Base-by-base conservation (phyloP, 2,113 vertebrate species). In the Tachuris rubrigastra region DNA sequence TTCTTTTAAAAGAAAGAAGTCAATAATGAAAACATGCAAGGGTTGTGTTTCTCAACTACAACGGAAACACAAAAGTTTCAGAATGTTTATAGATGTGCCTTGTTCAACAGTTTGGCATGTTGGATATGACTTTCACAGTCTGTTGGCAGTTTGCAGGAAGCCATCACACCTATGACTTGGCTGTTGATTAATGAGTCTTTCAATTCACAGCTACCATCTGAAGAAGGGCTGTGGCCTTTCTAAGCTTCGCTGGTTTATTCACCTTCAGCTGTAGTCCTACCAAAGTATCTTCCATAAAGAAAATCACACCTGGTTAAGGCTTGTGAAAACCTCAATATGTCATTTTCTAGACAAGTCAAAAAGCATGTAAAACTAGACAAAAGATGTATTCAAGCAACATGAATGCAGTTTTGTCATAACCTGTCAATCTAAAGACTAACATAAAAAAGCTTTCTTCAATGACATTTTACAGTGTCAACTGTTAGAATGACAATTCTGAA, bases 41-140 rank as follows among this genome's bases (percentile, higher is more conserved):
- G 5, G 4, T 33, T 82, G 7, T 50, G 15, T 47, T 93, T 96
- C 92, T 63, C 24, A 93, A 80, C 37, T n/a, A 85, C 67, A 95
- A 84, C 9, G 52, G 20, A 87, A 82, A 95, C 89, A 96, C 93
- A 94, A 74, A 96, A 97, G 75, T 93, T 94, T 83, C 87, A 96
- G 91, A 97, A 97, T 98, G 91, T 96, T 98, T 98, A 96, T 97
- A 91, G 92, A 96, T 93, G 97, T 96, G 92, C 95, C 97, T 98
- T 95, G 95, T 98, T 97, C 98, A 98, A 98, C 98, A 99, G 97
- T 98, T 98, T 96, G 96, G 97, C 98, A 97, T 98, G 98, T 98
- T 98, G 97, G 98, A 99, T 99, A 98, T 99, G 99, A 99, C 99
- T 99, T 99, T 99, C 99, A 99, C 99, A 99, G 99, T 99, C 99